Evolutionary conservation across 2,113 vertebrate species (phyloP), one percentile per base, ranked within the genome.

Genomic region (Aythya baeri): DNA sequence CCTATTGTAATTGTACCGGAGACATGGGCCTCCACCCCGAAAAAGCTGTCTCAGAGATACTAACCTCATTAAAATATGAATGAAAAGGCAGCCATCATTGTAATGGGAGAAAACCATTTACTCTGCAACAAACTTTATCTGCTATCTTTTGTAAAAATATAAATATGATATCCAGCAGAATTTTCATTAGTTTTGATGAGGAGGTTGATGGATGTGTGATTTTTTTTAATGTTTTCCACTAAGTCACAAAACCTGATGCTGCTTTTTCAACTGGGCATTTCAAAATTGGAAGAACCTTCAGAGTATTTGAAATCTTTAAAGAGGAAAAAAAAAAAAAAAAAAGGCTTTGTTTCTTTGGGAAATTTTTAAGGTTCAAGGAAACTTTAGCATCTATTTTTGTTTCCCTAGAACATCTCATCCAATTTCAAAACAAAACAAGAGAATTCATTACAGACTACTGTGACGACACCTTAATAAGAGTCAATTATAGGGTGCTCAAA

Each of bases 41-140:
- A 98, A 98, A 98, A 98, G 98, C 97, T 96, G 98, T 98, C 98
- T 98, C 97, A 96, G 98, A 98, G 99, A 99, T 98, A 98, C 98
- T 95, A 97, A 97, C 98, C 98, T 98, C 98, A 99, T 99, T 99
- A 98, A 98, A 98, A 98, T 98, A 98, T 98, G 98, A 99, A 98
- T 98, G 98, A 97, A 97, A 94, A 98, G 97, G 97, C 97, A 97
- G 95, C 97, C 96, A 97, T 99, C 98, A 98, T 97, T 97, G 98
- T 95, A 89, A 93, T 81, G 23, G 93, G 79, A 97, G 96, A 97
- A 97, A 97, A 74, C 92, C 94, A 77, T 94, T 89, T 94, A 78
- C 91, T 70, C 83, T 79, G 92, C 94, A 86, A 93, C 95, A 93
- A 95, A 97, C 94, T 97, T 97, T 93, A 93, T 96, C 96, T 83